Evolutionary conservation across 37 sponge, comb jelly and placozoan species (phyloP).

Genomic region (Cladorhizidae sp.): DNA sequence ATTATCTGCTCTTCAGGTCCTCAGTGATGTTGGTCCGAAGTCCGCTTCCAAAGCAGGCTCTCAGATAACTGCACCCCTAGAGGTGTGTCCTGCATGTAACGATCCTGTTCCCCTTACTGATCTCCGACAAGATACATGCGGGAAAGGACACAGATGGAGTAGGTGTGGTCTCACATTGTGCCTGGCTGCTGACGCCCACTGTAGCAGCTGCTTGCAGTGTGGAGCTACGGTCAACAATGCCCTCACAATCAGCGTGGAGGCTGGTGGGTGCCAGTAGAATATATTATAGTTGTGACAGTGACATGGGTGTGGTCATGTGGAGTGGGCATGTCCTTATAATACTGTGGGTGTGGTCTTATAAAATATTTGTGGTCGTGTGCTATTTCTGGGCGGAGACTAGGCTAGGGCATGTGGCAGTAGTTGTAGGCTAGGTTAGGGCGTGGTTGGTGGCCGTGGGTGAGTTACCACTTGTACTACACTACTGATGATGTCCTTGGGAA

Average conservation of each 20-base stretch:
- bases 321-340: neutral
- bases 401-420: no score
- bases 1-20: no score
- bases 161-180: constrained; percentile 16
- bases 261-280: constrained; percentile 4
- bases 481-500: no score
- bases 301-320: no score
- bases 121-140: neutral
- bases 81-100: neutral
- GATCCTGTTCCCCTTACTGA: constrained; percentile 18
- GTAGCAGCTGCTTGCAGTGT: constrained; percentile 14
- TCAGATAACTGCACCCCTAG: neutral
- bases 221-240: constrained; percentile 19
- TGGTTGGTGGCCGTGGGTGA: no score
- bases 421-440: no score
- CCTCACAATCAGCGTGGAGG: constrained; percentile 1
- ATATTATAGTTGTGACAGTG: neutral
- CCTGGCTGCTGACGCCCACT: constrained; percentile 1
- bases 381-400: no score
- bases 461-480: no score
- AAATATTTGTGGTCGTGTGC: no score
- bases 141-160: constrained; percentile 28
- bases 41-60: neutral
- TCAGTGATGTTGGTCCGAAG: no score
- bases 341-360: no score